Base-by-base conservation (phyloP, 2,113 vertebrate species). In the Anhinga anhinga region DNA sequence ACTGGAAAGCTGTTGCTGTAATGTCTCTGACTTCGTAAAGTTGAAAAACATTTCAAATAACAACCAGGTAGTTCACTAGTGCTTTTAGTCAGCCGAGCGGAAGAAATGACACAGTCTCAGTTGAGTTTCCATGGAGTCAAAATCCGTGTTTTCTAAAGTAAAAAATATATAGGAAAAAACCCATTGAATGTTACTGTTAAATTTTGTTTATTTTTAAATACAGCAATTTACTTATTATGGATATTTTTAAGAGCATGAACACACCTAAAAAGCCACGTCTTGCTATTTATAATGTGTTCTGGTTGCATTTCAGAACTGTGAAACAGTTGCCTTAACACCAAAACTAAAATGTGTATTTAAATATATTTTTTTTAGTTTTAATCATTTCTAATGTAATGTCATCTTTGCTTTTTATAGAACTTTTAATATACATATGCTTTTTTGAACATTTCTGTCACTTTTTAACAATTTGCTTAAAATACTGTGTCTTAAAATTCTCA, bases 41-140 rank as follows among this genome's bases (percentile, higher is more conserved):
- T 92, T 96, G 93, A 95, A 95, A 96, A 98, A 94, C 91, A 96
- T 98, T 97, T 86, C 94, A 93, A 92, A 90, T 96, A 95, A 90
- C 89, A 95, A 94, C 94, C 92, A 96, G 95, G 92, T 87, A 97
- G 92, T 97, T 96, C 93, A 82, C 77, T 63, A 61, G 72, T 94
- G 85, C 67, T 96, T 96, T 78, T 79, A 87, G 96, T 97, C 96
- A 96, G 85, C 83, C 80, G 84, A 81, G 55, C 63, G 69, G 90
- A 97, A 90, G 89, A 95, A 96, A 93, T 94, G 59, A 10, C 79
- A 88, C 53, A 84, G 94, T 92, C 93, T 97, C 65, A 82, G 4
- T 5, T 74, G 71, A 93, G 90, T 97, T 98, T 93, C 91, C 78
- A n/a, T 95, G 93, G 93, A 96, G 79, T 90, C 88, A 88, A 52